phyloP scores from a whole-genome alignment of 2,888 invertebrate genomes.

The Anoncus sp. region DNA sequence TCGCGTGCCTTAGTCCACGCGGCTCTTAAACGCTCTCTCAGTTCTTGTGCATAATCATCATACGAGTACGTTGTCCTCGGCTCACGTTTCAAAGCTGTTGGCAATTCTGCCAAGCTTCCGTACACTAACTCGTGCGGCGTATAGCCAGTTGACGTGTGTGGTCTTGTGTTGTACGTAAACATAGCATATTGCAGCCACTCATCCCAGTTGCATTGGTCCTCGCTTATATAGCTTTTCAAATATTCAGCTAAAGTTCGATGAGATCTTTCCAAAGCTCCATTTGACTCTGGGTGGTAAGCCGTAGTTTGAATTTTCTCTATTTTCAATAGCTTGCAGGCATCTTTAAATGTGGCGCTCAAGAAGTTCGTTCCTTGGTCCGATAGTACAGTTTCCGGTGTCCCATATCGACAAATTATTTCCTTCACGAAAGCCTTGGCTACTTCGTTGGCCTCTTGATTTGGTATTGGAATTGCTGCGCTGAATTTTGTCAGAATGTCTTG shows the following conservation, averaged over 20 bases:
- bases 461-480: constrained; percentile 39
- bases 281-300: constrained; percentile 52
- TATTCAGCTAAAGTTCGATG: constrained; percentile 46
- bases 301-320: constrained; percentile 57
- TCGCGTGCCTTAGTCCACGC: no score
- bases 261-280: constrained; percentile 55
- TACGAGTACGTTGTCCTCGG: no score
- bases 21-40: neutral
- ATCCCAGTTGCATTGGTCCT: constrained; percentile 66
- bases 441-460: constrained; percentile 56
- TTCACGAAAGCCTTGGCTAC: constrained; percentile 50
- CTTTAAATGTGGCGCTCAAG: constrained; percentile 55
- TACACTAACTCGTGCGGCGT: constrained; percentile 42
- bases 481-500: constrained; percentile 48
- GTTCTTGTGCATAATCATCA: no score
- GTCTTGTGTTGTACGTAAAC: constrained; percentile 63
- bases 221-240: constrained; percentile 62
- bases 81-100: constrained; percentile 23
- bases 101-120: constrained; percentile 39
- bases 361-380: constrained; percentile 66
- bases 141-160: constrained; percentile 51
- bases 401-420: constrained; percentile 57
- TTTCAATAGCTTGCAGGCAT: constrained; percentile 55
- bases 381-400: constrained; percentile 62
- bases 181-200: constrained; percentile 64